A percentile compares a stretch with the other conserved stretches of the same genome.
Conservation (phyloP, 1,140 invertebrate genomes). For the Bombyx mori region DNA sequence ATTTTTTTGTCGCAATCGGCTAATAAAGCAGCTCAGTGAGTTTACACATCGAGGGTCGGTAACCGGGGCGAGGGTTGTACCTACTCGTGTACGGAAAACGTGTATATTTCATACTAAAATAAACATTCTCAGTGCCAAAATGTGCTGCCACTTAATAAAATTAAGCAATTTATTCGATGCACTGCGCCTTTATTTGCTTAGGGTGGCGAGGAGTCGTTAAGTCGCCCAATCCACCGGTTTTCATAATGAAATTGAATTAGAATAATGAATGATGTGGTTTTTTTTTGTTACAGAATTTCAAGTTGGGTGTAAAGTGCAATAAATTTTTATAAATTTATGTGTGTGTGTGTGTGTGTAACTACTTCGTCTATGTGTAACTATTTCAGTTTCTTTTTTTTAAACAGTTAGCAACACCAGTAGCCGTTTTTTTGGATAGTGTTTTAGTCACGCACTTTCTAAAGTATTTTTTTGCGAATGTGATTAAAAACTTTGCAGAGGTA, state of each 20-base stretch:
- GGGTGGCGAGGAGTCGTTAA: conserved; percentile 26
- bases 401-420: too few relatives aligned
- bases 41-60: conserved; percentile 26
- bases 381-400: too few relatives aligned
- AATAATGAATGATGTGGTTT: too few relatives aligned
- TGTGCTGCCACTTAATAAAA: conserved; percentile 61
- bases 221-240: conserved; percentile 32
- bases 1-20: conserved; percentile 49
- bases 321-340: too few relatives aligned
- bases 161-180: conserved; percentile 62
- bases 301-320: too few relatives aligned
- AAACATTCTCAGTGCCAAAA: conserved; percentile 35
- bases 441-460: too few relatives aligned
- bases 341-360: too few relatives aligned
- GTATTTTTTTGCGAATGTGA: too few relatives aligned
- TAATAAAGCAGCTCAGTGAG: conserved; percentile 51
- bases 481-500: too few relatives aligned
- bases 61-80: conserved; percentile 17
- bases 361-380: too few relatives aligned
- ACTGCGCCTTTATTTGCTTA: conserved; percentile 45
- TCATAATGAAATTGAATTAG: conserved; percentile 33
- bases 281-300: too few relatives aligned
- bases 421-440: too few relatives aligned
- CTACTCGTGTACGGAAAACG: background rate
- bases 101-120: conserved; percentile 25